Evolutionary conservation across 1,140 invertebrate genomes (phyloP), one percentile per base, ranked within the genome.

Genomic region (Eubasilissa regina): DNA sequence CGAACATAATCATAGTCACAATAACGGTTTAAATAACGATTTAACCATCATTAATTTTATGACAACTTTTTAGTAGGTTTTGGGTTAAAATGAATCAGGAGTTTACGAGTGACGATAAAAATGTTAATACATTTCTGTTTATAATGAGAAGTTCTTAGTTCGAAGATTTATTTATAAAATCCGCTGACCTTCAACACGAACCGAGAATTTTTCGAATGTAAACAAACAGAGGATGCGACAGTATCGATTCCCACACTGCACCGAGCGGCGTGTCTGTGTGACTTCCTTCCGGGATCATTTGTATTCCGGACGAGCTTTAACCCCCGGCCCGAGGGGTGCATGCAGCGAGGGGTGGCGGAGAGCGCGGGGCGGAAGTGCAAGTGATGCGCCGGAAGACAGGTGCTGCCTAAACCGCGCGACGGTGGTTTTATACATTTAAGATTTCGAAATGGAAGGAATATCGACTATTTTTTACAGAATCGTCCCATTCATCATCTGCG

Each of bases 361-460:
- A 44, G 17, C 0, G 15, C 44, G n/a, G 17, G 44, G 62, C 6
- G 72, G 70, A 78, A 78, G 80, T 78, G 80, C 80, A 81, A 78
- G 66, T 55, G 75, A 78, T 81, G 80, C 80, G 72, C 76, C 44
- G 17, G 75, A 60, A 68, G 64, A 76, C 75, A 75, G 74, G 74
- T 75, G 74, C 53, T 62, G 74, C 56, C 74, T 17, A 25, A 66
- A 66, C 43, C 9, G 19, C 43, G 15, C 6, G 15, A 15, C n/a
- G 53, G n/a, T 6, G n/a, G n/a, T 35, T 62, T 19, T 13, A 35
- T 13, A 62, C 58, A 21, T 12, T 62, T 21, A 19, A 60, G 11
- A 25, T 60, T 60, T 19, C 19, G 25, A 62, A 62, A 35, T 21
- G 58, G 58, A 21, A 21, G 21, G 58, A 62, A 62, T 62, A 62